Base-by-base conservation (phyloP, 2,113 vertebrate genomes). In the Clinocottus analis region DNA sequence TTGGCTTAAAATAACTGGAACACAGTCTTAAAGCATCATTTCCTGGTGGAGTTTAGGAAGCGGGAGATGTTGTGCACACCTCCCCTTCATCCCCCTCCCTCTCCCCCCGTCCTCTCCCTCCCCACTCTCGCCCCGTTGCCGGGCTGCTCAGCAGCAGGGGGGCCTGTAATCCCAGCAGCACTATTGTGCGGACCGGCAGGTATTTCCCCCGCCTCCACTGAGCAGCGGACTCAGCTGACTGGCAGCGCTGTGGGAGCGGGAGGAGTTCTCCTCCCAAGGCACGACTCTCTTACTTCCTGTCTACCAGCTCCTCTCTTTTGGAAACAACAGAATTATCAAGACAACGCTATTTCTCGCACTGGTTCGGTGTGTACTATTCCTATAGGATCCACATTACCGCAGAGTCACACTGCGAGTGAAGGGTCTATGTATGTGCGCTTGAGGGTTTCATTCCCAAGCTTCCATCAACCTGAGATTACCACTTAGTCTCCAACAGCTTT, bases 131-230 rank as follows among this genome's bases (percentile, higher is more conserved):
- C 71, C 59, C 19, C 8, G 25, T 62, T 76, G 83, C 90, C 6
- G 61, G 69, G 95, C 95, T 95, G 94, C 94, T 95, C 93, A 91
- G 88, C 95, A 94, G 95, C 95, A 95, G 95, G 96, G 85, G 90
- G 89, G 89, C 88, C 85, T 85, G 89, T 94, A 93, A 94, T 94
- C 91, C 93, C 89, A 89, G 94, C 93, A 94, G 91, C 91, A 92
- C 91, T 91, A 95, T 96, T 96, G 95, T 96, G 95, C 94, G 92
- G 94, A 96, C 90, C 90, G 93, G 93, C 95, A 95, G 90, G 93
- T 86, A 95, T 94, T 96, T 96, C 94, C 93, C 84, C 92, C 92
- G 83, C 89, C 91, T 90, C 93, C 85, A 17, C 92, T 77, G 90
- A 93, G 91, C 91, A 90, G 87, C 75, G 76, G 90, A 93, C 88